Evolutionary conservation across 1,140 invertebrate genomes (phyloP).

Genomic region (Scaptomyza pallida): DNA sequence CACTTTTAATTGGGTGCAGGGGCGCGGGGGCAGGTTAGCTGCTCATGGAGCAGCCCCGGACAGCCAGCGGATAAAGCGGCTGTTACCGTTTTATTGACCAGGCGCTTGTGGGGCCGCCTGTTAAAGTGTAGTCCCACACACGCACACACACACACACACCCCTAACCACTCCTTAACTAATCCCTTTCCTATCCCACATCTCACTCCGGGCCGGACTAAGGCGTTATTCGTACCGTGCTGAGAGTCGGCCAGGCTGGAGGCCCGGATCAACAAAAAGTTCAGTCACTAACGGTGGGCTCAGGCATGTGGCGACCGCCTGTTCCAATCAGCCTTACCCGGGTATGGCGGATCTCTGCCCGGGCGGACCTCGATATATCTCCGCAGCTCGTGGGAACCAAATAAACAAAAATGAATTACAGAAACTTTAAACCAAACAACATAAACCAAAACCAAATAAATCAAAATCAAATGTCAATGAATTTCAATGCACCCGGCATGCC

Average conservation of each 20-base stretch:
- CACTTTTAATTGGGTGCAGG: not conserved
- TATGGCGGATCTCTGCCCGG: conserved; percentile 43
- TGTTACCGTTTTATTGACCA: conserved; percentile 7
- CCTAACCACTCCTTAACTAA: not conserved
- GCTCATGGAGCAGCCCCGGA: conserved; percentile 39
- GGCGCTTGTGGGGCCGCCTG: conserved; percentile 31
- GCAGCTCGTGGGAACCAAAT: conserved; percentile 36
- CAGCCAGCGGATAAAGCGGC: conserved; percentile 31
- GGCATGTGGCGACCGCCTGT: conserved; percentile 34
- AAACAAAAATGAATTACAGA: conserved; percentile 20
- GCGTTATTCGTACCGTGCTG: conserved; percentile 37
- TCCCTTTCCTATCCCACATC: not conserved
- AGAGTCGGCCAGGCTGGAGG: conserved; percentile 41
- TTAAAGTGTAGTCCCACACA: conserved; percentile 18
- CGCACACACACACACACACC: conserved; percentile 1
- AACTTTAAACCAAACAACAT: conserved; percentile 21
- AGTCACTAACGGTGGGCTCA: conserved; percentile 45
- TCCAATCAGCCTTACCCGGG: conserved; percentile 35
- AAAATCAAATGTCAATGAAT: not conserved
- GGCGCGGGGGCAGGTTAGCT: conserved; percentile 34
- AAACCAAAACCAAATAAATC: conserved; percentile 2
- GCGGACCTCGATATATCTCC: conserved; percentile 25
- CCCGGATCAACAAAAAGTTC: conserved; percentile 44
- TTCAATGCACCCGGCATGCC: not conserved
- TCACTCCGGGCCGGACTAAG: conserved; percentile 40